Evolutionary conservation across 2,113 vertebrate genomes (phyloP), one percentile per base, ranked within the genome.

Genomic region (Uropsilus gracilis): DNA sequence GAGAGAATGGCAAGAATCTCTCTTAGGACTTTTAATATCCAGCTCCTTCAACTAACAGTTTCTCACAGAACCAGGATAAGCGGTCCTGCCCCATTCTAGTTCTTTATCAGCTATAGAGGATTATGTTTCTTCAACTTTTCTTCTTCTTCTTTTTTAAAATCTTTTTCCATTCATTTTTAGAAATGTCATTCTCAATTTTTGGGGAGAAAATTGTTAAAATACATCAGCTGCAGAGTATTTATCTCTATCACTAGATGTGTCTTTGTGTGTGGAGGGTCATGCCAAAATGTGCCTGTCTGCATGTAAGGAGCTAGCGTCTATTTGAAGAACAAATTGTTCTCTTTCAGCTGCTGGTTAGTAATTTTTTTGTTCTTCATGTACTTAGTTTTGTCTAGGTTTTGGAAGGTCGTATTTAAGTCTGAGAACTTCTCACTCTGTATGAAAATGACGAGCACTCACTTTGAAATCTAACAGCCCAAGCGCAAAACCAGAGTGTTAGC

Each of bases 381-480:
- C 50, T 46, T 87, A 76, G 30, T 57, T 88, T 93, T 93, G 28
- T 84, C 44, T 24, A 72, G 37, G 17, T 39, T 86, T 90, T 75
- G 26, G 50, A 32, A 86, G 46, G 68, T 80, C 66, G 71, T 94
- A 69, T 91, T 90, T 76, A 90, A 96, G 30, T 73, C 84, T 91
- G 55, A 78, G 32, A 8, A 81, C 22, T 92, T 71, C 22, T 92
- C 64, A 64, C 9, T 89, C 53, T 89, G 81, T 73, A 46, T 76
- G 89, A 71, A 91, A 95, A 73, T 39, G 59, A 16, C 61, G 87
- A 39, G 53, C 30, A 32, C 82, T 96, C 30, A 84, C 94, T 94
- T 69, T 83, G 92, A 93, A 94, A 50, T 50, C 71, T 59, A 59
- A 86, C 59, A 82, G 11, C 59, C 46, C 42, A 73, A 28, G 17